Evolutionary conservation across 2,113 vertebrate species (phyloP), one percentile per base, ranked within the genome.

Genomic region (Peromyscus maniculatus): DNA sequence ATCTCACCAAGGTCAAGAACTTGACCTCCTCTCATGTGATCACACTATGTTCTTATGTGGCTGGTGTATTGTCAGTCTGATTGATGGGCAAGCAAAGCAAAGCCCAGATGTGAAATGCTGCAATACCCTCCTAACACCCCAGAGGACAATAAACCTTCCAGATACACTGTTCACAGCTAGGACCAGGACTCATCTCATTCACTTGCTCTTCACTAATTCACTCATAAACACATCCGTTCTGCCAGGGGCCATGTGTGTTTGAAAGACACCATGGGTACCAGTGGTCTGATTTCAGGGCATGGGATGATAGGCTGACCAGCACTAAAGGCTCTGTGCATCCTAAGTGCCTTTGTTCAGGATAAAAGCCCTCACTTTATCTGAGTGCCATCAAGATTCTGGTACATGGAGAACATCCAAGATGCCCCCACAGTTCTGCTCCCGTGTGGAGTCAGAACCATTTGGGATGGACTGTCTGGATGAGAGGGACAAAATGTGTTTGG

Each of bases 21-120:
- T 67, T 4, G 5, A 19, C 17, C 8, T 74, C 1, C 1, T 55
- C 62, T 57, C 72, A 0, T 57, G 1, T 36, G 31, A 67, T 22
- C 52, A 71, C 9, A n/a, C 36, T 17, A 12, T 22, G 7, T n/a
- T 64, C 33, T 36, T 24, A 5, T 3, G 5, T 21, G 36, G 55
- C 69, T 17, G 19, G 33, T 19, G 4, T 31, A 21, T n/a, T 36
- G 52, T 39, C 84, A 62, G 4, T 28, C 39, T 67, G 2, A 78
- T 59, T 49, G 52, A 13, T 3, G 24, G 26, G 4, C 4, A 43
- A 87, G 72, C 26, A 82, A 80, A 77, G 52, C 1, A 6, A 71
- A 78, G 28, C 33, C 24, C 28, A 15, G 36, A 80, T 9, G n/a
- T 17, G 66, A 13, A 71, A 22, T 10, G 13, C 69, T 24, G 36